Evolutionary conservation across 1,140 invertebrate species (phyloP).

Genomic region (Rhynchophorus ferrugineus): DNA sequence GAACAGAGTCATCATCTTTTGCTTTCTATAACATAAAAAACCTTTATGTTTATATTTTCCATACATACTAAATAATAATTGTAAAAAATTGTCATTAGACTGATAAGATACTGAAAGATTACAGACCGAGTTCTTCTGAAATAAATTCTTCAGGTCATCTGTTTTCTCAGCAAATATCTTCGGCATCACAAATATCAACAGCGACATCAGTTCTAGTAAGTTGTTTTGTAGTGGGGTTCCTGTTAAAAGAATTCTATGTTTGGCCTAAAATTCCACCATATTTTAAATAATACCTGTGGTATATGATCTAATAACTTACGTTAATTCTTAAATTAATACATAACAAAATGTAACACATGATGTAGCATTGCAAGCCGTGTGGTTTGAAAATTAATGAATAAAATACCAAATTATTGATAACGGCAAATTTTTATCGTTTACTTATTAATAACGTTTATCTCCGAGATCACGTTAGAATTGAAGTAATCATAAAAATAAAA

Average conservation of each 20-base stretch:
- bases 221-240: slow-evolving; percentile 96
- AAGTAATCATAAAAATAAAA: no score
- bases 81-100: not conserved
- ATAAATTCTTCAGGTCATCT: slow-evolving; percentile 80
- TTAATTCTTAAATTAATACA: slow-evolving; percentile 85
- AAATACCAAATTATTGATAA: no score
- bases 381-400: no score
- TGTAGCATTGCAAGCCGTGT: no score
- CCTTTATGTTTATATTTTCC: not conserved
- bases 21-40: slow-evolving; percentile 29
- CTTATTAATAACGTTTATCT: no score
- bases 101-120: not conserved
- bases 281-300: not conserved
- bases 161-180: slow-evolving; percentile 85
- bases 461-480: no score
- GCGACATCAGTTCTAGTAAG: slow-evolving; percentile 88
- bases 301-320: slow-evolving; percentile 43
- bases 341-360: no score
- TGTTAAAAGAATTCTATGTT: slow-evolving; percentile 75
- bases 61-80: not conserved
- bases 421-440: no score
- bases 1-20: slow-evolving; percentile 46
- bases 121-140: slow-evolving; percentile 61
- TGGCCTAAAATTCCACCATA: slow-evolving; percentile 50
- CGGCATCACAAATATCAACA: slow-evolving; percentile 94